Evolutionary conservation across 2,888 invertebrate genomes (phyloP).

Genomic region (Pycnomerus fuliginosus): DNA sequence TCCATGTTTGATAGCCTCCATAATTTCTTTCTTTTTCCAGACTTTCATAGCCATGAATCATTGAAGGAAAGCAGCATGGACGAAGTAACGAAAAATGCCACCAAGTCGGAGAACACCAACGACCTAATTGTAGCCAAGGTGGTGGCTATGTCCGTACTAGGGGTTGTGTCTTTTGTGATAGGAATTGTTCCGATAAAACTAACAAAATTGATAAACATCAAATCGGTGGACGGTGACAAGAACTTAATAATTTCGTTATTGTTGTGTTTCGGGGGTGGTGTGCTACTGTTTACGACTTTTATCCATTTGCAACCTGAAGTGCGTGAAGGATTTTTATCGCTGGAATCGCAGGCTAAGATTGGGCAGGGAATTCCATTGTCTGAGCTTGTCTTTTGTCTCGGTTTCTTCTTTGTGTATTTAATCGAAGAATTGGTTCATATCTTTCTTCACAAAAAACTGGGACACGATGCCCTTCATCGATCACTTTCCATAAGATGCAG

Average conservation of each 20-base stretch:
- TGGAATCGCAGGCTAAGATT: constrained; percentile 52
- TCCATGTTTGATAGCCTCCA: no score
- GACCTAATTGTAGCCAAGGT: constrained; percentile 58
- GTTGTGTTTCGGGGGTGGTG: constrained; percentile 66
- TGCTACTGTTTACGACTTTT: constrained; percentile 64
- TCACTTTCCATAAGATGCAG: constrained; percentile 58
- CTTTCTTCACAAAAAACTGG: constrained; percentile 52
- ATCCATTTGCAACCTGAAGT: constrained; percentile 67
- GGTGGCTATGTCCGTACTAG: constrained; percentile 61
- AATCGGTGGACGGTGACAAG: constrained; percentile 48
- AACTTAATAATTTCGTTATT: constrained; percentile 59
- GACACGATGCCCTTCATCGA: constrained; percentile 54
- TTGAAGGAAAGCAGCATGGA: no score
- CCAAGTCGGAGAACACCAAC: constrained; percentile 21
- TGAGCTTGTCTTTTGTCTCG: constrained; percentile 61
- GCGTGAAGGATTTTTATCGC: constrained; percentile 56
- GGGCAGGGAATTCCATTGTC: constrained; percentile 56
- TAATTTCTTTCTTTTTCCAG: no score
- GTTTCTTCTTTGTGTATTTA: constrained; percentile 65
- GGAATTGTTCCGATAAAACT: constrained; percentile 59
- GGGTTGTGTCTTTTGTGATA: constrained; percentile 58
- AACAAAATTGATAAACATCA: constrained; percentile 45
- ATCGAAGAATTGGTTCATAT: constrained; percentile 64
- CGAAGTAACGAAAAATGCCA: constrained; percentile 21
- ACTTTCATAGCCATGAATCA: no score